phyloP scores from a whole-genome alignment of 2,797 vertebrate genomes.

The Antennarius maculatus region DNA sequence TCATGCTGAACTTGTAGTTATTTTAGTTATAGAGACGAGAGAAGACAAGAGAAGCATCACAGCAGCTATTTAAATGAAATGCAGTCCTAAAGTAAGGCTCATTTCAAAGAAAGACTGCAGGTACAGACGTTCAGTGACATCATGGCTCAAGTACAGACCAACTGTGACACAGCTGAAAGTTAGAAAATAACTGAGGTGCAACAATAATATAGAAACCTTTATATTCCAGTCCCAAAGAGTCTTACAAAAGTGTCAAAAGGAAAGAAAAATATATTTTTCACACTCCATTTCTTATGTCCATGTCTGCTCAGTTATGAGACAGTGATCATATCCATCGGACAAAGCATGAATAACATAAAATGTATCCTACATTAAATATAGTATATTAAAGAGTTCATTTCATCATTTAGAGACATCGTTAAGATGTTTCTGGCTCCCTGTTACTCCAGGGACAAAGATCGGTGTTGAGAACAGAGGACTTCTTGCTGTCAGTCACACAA shows the following conservation, averaged over 20 bases:
- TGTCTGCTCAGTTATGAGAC: constrained; percentile 46
- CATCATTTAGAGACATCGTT: background rate
- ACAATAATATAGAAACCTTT: constrained; percentile 14
- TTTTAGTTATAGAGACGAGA: constrained; percentile 16
- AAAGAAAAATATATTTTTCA: constrained; percentile 15
- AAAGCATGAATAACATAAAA: background rate
- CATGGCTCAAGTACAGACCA: constrained; percentile 32
- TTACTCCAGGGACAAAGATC: constrained; percentile 46
- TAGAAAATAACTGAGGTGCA: constrained; percentile 24
- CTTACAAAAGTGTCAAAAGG: constrained; percentile 29
- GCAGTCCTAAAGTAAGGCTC: constrained; percentile 30
- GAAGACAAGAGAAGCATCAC: constrained; percentile 28
- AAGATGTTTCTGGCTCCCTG: constrained; percentile 32
- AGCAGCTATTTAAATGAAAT: constrained; percentile 23
- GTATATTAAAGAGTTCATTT: background rate
- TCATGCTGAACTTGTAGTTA: constrained; percentile 33
- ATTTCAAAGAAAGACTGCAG: constrained; percentile 27
- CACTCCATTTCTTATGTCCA: constrained; percentile 1
- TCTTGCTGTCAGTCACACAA: constrained; percentile 1
- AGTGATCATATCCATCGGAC: constrained; percentile 24
- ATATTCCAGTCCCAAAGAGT: constrained; percentile 22
- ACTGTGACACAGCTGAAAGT: background rate
- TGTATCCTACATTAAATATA: background rate
- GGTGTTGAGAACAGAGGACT: constrained; percentile 21
- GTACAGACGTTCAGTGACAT: constrained; percentile 35